A percentile compares a stretch with the other conserved stretches of the same genome.
These are phyloP conservation scores for Microctenopoma lineatum DNA, from an alignment of 2,797 vertebrate species.

Conservation along the genomic window DNA sequence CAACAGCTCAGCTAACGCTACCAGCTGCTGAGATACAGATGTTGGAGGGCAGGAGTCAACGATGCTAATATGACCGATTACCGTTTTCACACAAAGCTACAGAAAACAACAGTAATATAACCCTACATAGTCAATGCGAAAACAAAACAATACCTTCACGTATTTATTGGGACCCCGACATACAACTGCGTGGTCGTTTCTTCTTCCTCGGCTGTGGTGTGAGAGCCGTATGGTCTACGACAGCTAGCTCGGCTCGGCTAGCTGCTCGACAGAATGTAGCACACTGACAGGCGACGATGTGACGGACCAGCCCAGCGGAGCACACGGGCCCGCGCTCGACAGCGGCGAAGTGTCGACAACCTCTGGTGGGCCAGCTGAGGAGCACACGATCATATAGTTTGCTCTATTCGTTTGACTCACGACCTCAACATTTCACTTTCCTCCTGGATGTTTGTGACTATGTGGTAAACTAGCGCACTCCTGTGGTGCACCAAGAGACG, in stretches of 20 bases:
- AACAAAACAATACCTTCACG: conserved; percentile 48
- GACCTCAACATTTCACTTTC: conserved; percentile 28
- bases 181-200: neutral
- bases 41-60: conserved; percentile 51
- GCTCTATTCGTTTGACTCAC: conserved; percentile 22
- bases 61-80: conserved; percentile 42
- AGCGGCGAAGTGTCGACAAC: conserved; percentile 5
- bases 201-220: conserved; percentile 19
- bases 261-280: conserved; percentile 17
- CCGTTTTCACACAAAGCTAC: neutral
- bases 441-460: conserved; percentile 19
- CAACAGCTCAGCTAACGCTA: conserved; percentile 64
- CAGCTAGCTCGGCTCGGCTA: conserved; percentile 50
- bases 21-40: conserved; percentile 74
- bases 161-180: neutral
- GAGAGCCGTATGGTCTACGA: conserved; percentile 14
- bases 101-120: neutral
- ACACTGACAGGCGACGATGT: conserved; percentile 43
- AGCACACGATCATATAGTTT: neutral
- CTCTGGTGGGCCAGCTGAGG: neutral
- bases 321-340: conserved; percentile 37
- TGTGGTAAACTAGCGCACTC: conserved; percentile 21
- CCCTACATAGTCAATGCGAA: accelerated
- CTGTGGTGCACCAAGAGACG: neutral
- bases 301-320: conserved; percentile 63